These are phyloP conservation scores for Cryptops parisi DNA, from an alignment of 2,888 invertebrate genomes.

Conservation along the genomic window DNA sequence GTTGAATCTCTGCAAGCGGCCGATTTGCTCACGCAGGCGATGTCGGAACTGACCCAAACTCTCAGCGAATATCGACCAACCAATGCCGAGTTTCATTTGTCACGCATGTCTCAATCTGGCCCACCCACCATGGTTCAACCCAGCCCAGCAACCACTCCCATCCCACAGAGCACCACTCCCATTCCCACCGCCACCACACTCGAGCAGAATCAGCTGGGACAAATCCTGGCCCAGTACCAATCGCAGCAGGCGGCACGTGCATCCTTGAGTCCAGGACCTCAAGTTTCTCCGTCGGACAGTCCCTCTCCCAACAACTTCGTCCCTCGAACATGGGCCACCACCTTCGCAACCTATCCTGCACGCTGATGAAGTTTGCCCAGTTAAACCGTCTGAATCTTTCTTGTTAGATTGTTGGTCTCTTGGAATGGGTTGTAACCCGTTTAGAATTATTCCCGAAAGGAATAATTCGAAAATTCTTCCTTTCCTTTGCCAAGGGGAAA, in stretches of 20 bases:
- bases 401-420: neutral
- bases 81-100: slow-evolving; percentile 17
- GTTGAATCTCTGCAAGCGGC: slow-evolving; percentile 23
- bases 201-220: slow-evolving; percentile 16
- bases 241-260: neutral
- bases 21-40: slow-evolving; percentile 35
- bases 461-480: slow-evolving; percentile 15
- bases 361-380: slow-evolving; percentile 15
- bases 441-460: slow-evolving; percentile 16
- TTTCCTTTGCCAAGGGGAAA: too few relatives aligned
- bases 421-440: slow-evolving; percentile 6
- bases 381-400: too few relatives aligned
- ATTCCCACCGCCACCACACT: slow-evolving; percentile 8
- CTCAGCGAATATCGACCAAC: slow-evolving; percentile 24
- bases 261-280: slow-evolving; percentile 3
- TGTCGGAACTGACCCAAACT: slow-evolving; percentile 32
- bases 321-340: slow-evolving; percentile 17
- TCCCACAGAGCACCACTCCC: slow-evolving; percentile 9
- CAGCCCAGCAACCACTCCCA: slow-evolving; percentile 15
- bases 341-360: slow-evolving; percentile 14
- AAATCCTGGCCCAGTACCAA: slow-evolving; percentile 17
- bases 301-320: slow-evolving; percentile 13
- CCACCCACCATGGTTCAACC: slow-evolving; percentile 14
- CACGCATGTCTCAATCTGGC: slow-evolving; percentile 15
- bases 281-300: neutral